Conservation (phyloP, 1,140 invertebrate species). For the Apolygus lucorum region DNA sequence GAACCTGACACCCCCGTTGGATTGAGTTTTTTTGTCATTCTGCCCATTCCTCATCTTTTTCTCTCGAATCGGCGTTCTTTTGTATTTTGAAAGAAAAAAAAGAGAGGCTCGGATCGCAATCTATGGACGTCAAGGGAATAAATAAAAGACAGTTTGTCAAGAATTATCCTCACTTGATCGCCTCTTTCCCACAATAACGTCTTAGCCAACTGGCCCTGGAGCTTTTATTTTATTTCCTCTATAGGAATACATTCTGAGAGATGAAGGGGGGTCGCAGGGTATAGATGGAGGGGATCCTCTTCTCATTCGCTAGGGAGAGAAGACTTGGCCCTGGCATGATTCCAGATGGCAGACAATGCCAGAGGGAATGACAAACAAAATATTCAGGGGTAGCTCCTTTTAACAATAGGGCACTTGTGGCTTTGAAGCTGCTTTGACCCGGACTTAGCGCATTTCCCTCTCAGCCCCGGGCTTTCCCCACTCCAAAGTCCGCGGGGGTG, state of each 20-base stretch:
- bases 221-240: conserved; percentile 13
- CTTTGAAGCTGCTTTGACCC: neutral
- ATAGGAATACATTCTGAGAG: conserved; percentile 13
- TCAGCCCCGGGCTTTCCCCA: neutral
- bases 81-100: neutral
- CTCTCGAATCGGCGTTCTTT: neutral
- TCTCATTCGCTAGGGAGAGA: neutral
- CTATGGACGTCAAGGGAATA: neutral
- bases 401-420: conserved; percentile 14
- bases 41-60: neutral
- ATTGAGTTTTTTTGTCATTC: neutral
- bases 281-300: neutral
- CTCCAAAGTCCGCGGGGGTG: neutral
- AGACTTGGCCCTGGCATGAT: neutral
- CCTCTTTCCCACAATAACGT: conserved; percentile 15
- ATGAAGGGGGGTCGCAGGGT: no score
- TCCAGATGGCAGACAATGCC: conserved; percentile 14
- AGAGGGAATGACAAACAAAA: conserved; percentile 15
- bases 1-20: neutral
- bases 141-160: conserved; percentile 14
- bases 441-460: conserved; percentile 10
- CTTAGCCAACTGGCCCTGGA: conserved; percentile 5
- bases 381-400: neutral
- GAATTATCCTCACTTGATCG: conserved; percentile 16
- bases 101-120: neutral